Percentiles rank a stretch among this genome's conserved stretches.
Conservation (phyloP, 2,113 vertebrate species). For the Phylloscopus trochilus region DNA sequence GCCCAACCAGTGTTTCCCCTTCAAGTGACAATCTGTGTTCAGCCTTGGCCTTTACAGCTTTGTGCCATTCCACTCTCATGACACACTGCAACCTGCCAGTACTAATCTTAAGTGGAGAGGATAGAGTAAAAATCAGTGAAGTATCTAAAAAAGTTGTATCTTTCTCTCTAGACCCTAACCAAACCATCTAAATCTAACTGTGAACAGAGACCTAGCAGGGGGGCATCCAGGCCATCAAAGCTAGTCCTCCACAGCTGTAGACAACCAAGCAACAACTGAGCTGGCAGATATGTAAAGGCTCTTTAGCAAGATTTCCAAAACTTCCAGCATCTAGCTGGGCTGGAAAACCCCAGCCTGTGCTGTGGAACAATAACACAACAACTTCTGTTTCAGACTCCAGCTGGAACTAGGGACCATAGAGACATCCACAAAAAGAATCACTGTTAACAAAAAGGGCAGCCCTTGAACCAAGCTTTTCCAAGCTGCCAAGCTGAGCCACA, state of each 20-base stretch:
- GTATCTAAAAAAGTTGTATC: background rate
- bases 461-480: background rate
- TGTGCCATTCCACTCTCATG: background rate
- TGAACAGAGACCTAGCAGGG: background rate
- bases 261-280: background rate
- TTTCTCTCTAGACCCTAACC: background rate
- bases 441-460: background rate
- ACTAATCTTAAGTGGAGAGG: background rate
- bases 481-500: background rate
- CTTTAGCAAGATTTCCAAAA: slow-evolving; percentile 12
- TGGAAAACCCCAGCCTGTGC: background rate
- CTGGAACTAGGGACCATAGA: background rate
- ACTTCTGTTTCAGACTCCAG: background rate
- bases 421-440: background rate
- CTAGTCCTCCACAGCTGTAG: background rate
- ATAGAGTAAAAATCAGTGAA: background rate
- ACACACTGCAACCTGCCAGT: background rate
- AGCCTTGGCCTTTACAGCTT: background rate
- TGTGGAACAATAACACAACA: background rate
- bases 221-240: background rate
- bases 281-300: background rate
- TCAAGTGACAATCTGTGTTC: background rate
- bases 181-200: background rate
- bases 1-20: background rate
- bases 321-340: background rate